A percentile compares a stretch with the other conserved stretches of the same genome.
These are phyloP conservation scores for Saturnia japonica DNA, from an alignment of 2,888 invertebrate genomes.

Conservation along the genomic window DNA sequence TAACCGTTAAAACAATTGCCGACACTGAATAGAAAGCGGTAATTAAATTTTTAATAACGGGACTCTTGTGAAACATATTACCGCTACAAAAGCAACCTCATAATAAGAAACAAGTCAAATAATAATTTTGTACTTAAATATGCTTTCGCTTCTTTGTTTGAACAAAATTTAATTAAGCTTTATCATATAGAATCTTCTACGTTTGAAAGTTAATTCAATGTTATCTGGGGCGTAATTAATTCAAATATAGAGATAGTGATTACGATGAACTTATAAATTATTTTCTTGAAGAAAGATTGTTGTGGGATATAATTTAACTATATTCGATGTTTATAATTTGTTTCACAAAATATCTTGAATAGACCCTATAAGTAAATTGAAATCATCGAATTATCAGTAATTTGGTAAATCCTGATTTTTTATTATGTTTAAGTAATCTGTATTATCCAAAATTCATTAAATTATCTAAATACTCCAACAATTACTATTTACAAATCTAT, in stretches of 20 bases:
- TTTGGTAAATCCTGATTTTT: background rate
- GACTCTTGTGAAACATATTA: constrained; percentile 50
- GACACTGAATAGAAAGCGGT: constrained; percentile 58
- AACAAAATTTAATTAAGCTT: constrained; percentile 55
- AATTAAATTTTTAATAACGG: constrained; percentile 62
- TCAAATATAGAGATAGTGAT: constrained; percentile 17
- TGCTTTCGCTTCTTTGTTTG: constrained; percentile 52
- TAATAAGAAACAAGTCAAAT: constrained; percentile 59
- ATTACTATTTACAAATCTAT: background rate
- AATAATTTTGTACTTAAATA: constrained; percentile 54
- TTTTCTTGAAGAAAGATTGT: background rate
- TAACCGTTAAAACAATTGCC: constrained; percentile 40
- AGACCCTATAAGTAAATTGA: background rate
- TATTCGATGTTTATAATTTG: background rate
- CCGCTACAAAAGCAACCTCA: constrained; percentile 52
- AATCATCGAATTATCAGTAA: background rate
- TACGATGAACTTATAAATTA: background rate
- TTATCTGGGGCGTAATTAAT: constrained; percentile 23
- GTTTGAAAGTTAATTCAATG: constrained; percentile 37
- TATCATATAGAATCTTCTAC: constrained; percentile 48
- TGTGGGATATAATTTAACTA: background rate
- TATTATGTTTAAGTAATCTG: background rate
- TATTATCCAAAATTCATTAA: too few relatives aligned
- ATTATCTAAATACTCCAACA: too few relatives aligned
- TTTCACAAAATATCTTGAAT: background rate